These are phyloP conservation scores for Notolepis coatsorum DNA, from an alignment of 2,797 vertebrate species.

Conservation along the genomic window DNA sequence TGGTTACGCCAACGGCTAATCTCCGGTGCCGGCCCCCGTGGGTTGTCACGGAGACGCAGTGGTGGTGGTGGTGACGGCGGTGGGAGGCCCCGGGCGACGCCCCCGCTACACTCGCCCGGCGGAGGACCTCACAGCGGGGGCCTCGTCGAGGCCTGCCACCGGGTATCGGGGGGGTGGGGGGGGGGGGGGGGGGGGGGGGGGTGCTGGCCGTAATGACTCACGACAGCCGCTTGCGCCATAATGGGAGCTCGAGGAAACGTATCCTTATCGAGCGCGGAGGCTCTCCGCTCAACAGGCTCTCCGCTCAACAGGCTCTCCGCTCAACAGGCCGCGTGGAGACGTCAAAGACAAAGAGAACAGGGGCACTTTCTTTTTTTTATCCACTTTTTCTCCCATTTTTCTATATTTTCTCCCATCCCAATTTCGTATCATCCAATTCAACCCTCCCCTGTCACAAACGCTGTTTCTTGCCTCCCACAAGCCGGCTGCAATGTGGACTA, in stretches of 20 bases:
- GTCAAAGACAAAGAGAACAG: not conserved
- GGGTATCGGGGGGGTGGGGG: conserved; percentile 14
- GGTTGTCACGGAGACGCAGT: conserved; percentile 20
- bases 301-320: not conserved
- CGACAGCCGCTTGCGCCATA: conserved; percentile 42
- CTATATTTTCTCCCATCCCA: too few species aligned
- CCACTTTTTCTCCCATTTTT: too few species aligned
- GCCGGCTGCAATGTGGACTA: too few species aligned
- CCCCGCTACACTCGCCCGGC: conserved; percentile 53
- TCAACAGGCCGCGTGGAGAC: conserved; percentile 33
- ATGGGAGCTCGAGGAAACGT: conserved; percentile 30
- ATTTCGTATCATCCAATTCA: too few species aligned
- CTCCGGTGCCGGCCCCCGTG: conserved; percentile 26
- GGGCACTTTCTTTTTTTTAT: too few species aligned
- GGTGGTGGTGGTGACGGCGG: conserved; percentile 14
- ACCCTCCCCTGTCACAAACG: too few species aligned
- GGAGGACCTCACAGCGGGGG: conserved; percentile 32
- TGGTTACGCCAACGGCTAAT: conserved; percentile 42
- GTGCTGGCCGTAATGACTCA: conserved; percentile 49
- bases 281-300: not conserved
- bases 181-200: not conserved
- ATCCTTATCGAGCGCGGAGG: conserved; percentile 1
- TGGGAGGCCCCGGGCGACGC: conserved; percentile 9
- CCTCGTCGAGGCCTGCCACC: conserved; percentile 20
- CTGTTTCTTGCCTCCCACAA: too few species aligned